A percentile compares a stretch with the other conserved stretches of the same genome.
These are phyloP conservation scores for Phataginus tetradactyla DNA, from an alignment of 2,797 vertebrate genomes.

Conservation along the genomic window DNA sequence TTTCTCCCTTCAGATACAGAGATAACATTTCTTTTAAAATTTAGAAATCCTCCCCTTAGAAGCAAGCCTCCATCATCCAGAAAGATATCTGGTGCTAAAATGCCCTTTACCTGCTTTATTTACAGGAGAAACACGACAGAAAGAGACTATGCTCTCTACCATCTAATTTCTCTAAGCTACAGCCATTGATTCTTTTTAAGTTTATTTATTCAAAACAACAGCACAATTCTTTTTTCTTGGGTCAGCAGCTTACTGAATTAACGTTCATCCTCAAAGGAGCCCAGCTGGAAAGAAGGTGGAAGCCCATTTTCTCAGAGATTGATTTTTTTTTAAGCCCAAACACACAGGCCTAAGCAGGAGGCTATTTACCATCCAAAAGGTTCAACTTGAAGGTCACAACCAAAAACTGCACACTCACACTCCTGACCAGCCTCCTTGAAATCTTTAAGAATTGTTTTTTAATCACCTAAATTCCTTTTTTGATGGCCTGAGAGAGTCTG, in stretches of 20 bases:
- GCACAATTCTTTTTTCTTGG: conserved; percentile 79
- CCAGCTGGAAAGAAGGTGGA: conserved; percentile 75
- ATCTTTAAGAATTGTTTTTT: background rate
- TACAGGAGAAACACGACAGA: conserved; percentile 56
- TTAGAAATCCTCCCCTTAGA: background rate
- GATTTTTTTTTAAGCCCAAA: conserved; percentile 78
- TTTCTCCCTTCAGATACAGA: background rate
- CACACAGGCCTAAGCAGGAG: conserved; percentile 64
- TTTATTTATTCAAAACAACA: conserved; percentile 84
- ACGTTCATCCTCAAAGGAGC: conserved; percentile 76
- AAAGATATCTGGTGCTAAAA: background rate
- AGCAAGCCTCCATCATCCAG: conserved; percentile 50
- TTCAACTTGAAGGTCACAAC: conserved; percentile 69
- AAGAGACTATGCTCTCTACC: conserved; percentile 4
- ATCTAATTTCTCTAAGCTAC: conserved; percentile 77
- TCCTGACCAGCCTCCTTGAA: conserved; percentile 3
- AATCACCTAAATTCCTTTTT: background rate
- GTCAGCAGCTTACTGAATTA: conserved; percentile 81
- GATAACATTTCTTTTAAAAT: conserved; percentile 56
- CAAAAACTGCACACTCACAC: background rate
- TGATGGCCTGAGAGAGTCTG: background rate
- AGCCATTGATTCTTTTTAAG: conserved; percentile 80
- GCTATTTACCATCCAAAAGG: conserved; percentile 52
- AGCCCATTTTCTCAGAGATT: conserved; percentile 73
- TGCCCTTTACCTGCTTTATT: conserved; percentile 67